Conservation (phyloP, 1,140 invertebrate species). For the Drosophila neocordata region DNA sequence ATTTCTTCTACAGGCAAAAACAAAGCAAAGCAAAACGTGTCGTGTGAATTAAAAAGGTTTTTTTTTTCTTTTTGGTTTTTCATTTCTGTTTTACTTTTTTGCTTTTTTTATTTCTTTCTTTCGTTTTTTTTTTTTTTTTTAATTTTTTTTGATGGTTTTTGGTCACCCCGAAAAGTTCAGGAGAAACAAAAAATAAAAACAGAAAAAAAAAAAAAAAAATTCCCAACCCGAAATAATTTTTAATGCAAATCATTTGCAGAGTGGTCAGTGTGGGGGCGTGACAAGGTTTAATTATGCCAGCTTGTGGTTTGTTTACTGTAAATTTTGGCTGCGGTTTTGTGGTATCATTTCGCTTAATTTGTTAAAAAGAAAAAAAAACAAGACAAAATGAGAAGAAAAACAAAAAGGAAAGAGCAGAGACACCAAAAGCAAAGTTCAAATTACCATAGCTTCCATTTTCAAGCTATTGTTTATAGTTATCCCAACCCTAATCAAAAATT, state of each 20-base stretch:
- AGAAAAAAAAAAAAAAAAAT: conserved; percentile 23
- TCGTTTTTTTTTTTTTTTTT: conserved; percentile 12
- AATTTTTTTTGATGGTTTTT: conserved; percentile 1
- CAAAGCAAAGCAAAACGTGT: conserved; percentile 52
- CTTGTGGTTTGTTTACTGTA: conserved; percentile 21
- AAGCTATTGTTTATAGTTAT: conserved; percentile 58
- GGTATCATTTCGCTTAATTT: conserved; percentile 11
- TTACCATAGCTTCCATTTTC: conserved; percentile 51
- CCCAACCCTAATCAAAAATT: conserved; percentile 25
- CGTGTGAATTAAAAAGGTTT: conserved; percentile 59
- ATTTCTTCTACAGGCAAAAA: conserved; percentile 55
- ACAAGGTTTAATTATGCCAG: conserved; percentile 63
- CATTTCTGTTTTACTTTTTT: conserved; percentile 3
- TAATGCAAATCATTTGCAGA: conserved; percentile 64
- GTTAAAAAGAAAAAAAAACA: background rate
- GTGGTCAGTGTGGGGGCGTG: conserved; percentile 37
- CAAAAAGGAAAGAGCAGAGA: background rate
- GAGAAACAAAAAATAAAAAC: background rate
- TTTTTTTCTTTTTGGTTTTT: conserved; percentile 4
- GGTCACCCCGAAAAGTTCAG: conserved; percentile 10
- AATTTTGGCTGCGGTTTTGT: conserved; percentile 10
- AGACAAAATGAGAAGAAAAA: no score
- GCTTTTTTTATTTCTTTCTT: conserved; percentile 13
- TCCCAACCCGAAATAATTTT: conserved; percentile 28
- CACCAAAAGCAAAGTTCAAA: conserved; percentile 44